A percentile compares a stretch with the other conserved stretches of the same genome.
Conservation (phyloP, 2,113 vertebrate species). For the Hymenochirus boettgeri region DNA sequence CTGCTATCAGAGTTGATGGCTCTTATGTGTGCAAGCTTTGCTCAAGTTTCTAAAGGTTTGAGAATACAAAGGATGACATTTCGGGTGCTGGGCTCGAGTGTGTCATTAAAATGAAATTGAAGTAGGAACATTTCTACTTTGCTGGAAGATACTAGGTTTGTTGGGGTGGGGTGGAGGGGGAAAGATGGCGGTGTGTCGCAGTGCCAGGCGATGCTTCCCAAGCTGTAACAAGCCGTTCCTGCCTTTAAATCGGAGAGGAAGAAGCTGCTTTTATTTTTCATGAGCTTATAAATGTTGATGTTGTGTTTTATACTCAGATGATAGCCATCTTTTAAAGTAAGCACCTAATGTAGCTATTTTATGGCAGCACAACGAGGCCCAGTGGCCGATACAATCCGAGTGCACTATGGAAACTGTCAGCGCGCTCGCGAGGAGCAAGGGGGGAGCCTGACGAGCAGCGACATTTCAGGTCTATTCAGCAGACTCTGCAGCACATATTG, state of each 20-base stretch:
- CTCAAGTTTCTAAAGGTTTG: conserved; percentile 57
- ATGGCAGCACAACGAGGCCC: neutral
- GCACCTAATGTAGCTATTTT: neutral
- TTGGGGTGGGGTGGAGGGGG: conserved; percentile 35
- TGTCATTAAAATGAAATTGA: conserved; percentile 60
- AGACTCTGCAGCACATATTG: no score
- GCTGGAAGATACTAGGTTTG: conserved; percentile 52
- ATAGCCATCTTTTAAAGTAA: conserved; percentile 3
- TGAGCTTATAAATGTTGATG: conserved; percentile 1
- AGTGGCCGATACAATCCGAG: neutral
- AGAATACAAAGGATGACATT: conserved; percentile 64
- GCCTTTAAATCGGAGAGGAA: neutral
- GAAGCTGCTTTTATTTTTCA: conserved; percentile 7
- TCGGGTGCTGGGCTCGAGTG: conserved; percentile 51
- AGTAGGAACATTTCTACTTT: conserved; percentile 53
- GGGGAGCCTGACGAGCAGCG: neutral
- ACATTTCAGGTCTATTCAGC: neutral
- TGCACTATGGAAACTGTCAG: neutral
- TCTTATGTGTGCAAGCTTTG: conserved; percentile 56
- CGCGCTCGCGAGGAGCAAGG: neutral
- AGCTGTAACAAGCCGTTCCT: neutral
- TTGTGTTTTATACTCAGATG: conserved; percentile 4
- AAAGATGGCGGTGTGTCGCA: neutral
- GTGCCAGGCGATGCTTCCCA: neutral
- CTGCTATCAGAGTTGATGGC: conserved; percentile 57